These are phyloP conservation scores for Colletes gigas DNA, from an alignment of 1,140 invertebrate genomes.

Conservation along the genomic window DNA sequence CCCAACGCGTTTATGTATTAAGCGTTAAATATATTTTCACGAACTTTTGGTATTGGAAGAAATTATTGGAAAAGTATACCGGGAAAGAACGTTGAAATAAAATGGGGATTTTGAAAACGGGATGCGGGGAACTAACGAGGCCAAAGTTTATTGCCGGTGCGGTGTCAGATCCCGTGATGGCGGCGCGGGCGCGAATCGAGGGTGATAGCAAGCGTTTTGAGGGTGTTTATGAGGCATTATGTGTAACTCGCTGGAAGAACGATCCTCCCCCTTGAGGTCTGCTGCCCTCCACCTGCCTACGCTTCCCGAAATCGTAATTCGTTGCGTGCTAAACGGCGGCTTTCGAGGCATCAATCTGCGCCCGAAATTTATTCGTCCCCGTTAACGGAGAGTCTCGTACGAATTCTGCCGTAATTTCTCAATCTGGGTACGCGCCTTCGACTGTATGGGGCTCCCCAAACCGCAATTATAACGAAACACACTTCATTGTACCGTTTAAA, in stretches of 20 bases:
- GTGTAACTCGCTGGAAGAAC: conserved; percentile 80
- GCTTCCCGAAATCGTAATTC: conserved; percentile 74
- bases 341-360: conserved; percentile 35
- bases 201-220: conserved; percentile 77
- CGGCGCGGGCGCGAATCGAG: conserved; percentile 71
- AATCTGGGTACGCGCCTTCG: not conserved
- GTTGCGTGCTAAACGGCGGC: conserved; percentile 40
- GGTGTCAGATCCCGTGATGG: conserved; percentile 69
- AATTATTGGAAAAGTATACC: not conserved
- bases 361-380: conserved; percentile 8
- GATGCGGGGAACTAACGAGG: conserved; percentile 68
- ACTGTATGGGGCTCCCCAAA: not conserved
- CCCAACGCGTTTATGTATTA: too few relatives aligned
- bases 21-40: too few relatives aligned
- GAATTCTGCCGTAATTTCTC: conserved; percentile 20
- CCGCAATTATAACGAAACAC: too few relatives aligned
- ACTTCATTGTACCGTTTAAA: too few relatives aligned
- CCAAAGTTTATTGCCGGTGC: conserved; percentile 76
- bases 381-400: not conserved
- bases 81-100: not conserved
- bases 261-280: conserved; percentile 73
- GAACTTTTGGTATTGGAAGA: not conserved
- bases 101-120: conserved; percentile 22
- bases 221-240: conserved; percentile 82
- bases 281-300: conserved; percentile 69